These are phyloP conservation scores for Acleris sparsana DNA, from an alignment of 2,888 invertebrate species.

Conservation along the genomic window DNA sequence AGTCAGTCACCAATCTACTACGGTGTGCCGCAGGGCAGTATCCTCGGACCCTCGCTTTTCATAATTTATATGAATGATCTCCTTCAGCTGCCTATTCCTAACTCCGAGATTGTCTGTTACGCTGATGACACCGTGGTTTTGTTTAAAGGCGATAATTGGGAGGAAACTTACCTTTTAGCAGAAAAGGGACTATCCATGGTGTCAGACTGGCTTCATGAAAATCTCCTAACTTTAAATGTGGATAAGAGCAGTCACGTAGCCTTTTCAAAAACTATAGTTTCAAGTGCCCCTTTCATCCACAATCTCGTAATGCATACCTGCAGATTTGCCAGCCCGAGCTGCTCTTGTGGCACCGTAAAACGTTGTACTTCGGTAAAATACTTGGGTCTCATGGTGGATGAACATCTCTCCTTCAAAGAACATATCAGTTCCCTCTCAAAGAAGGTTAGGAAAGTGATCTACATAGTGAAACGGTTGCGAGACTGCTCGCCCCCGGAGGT, in stretches of 20 bases:
- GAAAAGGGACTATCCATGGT: not conserved
- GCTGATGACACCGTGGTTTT: not conserved
- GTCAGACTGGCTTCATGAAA: not conserved
- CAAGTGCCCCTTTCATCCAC: not conserved
- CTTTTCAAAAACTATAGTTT: not conserved
- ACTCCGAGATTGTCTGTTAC: not conserved
- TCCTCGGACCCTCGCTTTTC: not conserved
- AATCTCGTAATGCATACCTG: not conserved
- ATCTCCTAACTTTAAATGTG: not conserved
- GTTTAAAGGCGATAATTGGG: too few relatives aligned
- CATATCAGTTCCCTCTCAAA: not conserved
- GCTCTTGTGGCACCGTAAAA: not conserved
- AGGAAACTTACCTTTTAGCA: too few relatives aligned
- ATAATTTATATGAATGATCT: not conserved
- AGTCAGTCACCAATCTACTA: not conserved
- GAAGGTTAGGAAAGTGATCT: too few relatives aligned
- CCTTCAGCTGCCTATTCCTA: not conserved
- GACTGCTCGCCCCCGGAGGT: too few relatives aligned
- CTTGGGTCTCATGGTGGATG: not conserved
- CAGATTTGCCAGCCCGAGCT: not conserved
- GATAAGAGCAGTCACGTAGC: not conserved
- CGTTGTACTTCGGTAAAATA: not conserved
- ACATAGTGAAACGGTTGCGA: too few relatives aligned
- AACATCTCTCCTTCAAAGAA: not conserved
- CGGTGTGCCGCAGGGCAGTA: not conserved